Conservation (phyloP, 2,113 vertebrate species). For the Falco punctatus region DNA sequence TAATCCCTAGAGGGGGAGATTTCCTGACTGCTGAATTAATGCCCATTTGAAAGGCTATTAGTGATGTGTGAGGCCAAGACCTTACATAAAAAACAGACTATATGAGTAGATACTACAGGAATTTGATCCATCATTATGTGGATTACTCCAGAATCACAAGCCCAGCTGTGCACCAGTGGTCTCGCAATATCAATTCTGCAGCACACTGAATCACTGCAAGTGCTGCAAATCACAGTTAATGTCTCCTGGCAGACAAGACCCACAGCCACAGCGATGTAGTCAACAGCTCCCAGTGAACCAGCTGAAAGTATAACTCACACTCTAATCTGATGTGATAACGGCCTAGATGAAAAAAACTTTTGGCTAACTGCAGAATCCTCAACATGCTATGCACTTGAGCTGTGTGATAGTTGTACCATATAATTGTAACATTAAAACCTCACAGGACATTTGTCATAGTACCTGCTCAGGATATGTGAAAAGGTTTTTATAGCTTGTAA, state of each 20-base stretch:
- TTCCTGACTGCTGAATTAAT: not conserved
- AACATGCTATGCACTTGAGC: not conserved
- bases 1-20: not conserved
- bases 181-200: not conserved
- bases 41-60: not conserved
- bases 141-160: not conserved
- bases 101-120: not conserved
- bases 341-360: not conserved
- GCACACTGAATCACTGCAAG: not conserved
- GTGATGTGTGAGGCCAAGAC: not conserved
- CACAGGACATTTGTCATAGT: not conserved
- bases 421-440: not conserved
- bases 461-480: not conserved
- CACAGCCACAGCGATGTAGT: accelerated
- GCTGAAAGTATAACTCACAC: not conserved
- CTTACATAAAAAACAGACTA: not conserved
- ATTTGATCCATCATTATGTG: not conserved
- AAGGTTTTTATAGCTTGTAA: not conserved
- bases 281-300: not conserved
- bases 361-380: not conserved
- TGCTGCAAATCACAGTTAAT: not conserved
- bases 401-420: accelerated
- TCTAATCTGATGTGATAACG: not conserved
- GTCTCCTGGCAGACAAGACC: not conserved
- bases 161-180: not conserved